Evolutionary conservation across 2,797 vertebrate species (phyloP).

Genomic region (Botia kubotai): DNA sequence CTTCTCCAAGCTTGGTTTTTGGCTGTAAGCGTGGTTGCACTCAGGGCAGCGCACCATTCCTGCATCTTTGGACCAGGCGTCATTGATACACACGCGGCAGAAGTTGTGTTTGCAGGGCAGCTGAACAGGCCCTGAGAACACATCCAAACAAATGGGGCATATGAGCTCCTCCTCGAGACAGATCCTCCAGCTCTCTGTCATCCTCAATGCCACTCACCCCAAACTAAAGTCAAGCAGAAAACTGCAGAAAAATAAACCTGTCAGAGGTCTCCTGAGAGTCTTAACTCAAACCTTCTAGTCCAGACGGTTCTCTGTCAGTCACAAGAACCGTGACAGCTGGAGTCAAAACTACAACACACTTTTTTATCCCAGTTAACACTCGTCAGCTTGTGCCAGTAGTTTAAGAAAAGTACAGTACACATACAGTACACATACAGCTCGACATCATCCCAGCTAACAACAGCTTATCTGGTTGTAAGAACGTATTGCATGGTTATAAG

Average conservation of each 20-base stretch:
- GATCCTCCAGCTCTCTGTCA: constrained; percentile 99
- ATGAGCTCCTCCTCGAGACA: constrained; percentile 99
- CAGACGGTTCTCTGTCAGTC: constrained; percentile 16
- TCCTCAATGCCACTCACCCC: constrained; percentile 67
- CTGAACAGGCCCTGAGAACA: constrained; percentile 98
- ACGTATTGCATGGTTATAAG: too few relatives aligned
- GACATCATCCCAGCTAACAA: constrained; percentile 20
- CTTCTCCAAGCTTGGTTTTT: constrained; percentile 97
- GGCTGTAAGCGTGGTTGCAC: constrained; percentile 98
- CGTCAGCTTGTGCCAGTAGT: constrained; percentile 20
- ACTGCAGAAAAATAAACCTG: constrained; percentile 13
- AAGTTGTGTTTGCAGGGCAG: constrained; percentile 99
- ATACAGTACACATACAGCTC: constrained; percentile 1
- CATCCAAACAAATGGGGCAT: constrained; percentile 98
- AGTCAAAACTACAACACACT: constrained; percentile 14
- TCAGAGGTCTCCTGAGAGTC: constrained; percentile 4
- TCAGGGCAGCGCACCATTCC: constrained; percentile 95
- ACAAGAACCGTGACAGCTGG: background rate
- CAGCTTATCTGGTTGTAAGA: too few relatives aligned
- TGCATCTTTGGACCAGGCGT: constrained; percentile 98
- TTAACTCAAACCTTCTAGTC: constrained; percentile 47
- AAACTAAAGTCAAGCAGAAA: constrained; percentile 54
- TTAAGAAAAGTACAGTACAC: background rate
- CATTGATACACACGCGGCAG: constrained; percentile 97
- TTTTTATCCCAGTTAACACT: constrained; percentile 22